These are phyloP conservation scores for Callyntrura guangdongensis DNA, from an alignment of 2,888 invertebrate genomes.

Conservation along the genomic window DNA sequence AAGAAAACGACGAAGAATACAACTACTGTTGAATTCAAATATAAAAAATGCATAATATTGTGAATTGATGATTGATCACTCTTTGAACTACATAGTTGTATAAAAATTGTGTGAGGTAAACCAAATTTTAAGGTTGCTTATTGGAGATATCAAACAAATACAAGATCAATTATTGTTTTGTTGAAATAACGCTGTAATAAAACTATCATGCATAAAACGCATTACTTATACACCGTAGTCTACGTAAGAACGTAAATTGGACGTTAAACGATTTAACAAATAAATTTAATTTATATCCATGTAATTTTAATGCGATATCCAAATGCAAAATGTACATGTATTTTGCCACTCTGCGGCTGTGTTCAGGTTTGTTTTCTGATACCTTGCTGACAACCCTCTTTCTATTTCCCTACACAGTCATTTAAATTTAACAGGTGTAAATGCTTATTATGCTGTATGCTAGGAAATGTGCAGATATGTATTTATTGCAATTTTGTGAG, in stretches of 20 bases:
- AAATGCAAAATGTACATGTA: no score
- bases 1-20: neutral
- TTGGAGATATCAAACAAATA: conserved; percentile 9
- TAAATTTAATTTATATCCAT: conserved; percentile 27
- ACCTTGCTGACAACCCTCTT: no score
- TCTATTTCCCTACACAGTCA: no score
- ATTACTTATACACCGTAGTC: conserved; percentile 26
- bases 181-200: conserved; percentile 62
- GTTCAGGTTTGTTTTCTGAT: no score
- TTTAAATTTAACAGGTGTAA: no score
- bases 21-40: neutral
- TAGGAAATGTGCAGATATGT: no score
- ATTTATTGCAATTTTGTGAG: no score
- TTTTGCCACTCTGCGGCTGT: no score
- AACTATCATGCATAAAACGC: conserved; percentile 37
- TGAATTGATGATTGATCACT: conserved; percentile 9
- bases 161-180: conserved; percentile 47
- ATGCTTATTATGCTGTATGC: no score
- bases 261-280: conserved; percentile 29
- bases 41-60: neutral
- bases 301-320: neutral
- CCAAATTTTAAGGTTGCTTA: conserved; percentile 30
- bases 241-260: neutral
- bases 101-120: conserved; percentile 7
- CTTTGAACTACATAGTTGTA: neutral